Conservation (phyloP, 2,113 vertebrate species). For the Piaya cayana region DNA sequence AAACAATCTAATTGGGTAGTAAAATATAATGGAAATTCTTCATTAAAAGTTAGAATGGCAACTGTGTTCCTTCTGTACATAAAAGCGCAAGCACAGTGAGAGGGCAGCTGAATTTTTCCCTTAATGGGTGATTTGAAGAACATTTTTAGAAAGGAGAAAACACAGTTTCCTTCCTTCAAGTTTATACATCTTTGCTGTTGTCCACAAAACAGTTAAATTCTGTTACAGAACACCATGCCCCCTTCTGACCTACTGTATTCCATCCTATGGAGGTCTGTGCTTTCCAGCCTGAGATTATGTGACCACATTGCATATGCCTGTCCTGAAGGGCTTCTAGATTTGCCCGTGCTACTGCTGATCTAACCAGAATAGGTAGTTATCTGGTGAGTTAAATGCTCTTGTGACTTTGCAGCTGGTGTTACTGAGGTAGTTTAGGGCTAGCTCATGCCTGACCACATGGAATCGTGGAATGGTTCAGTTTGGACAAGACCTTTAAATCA, state of each 20-base stretch:
- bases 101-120: background rate
- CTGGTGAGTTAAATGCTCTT: background rate
- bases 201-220: background rate
- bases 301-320: background rate
- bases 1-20: background rate
- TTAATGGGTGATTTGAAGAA: background rate
- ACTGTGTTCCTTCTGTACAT: background rate
- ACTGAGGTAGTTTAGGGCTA: background rate
- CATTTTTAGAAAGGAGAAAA: background rate
- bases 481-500: background rate
- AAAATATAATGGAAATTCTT: background rate
- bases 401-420: background rate
- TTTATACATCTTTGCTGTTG: background rate
- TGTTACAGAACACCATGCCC: accelerated
- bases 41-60: background rate
- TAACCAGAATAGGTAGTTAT: background rate
- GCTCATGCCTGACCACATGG: background rate
- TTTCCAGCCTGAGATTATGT: background rate
- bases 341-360: background rate
- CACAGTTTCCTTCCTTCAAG: accelerated
- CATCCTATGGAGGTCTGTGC: background rate
- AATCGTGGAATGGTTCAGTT: background rate
- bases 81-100: background rate
- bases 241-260: background rate
- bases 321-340: background rate